phyloP scores from a whole-genome alignment of 2,888 invertebrate species.

The Dendrolimus houi region DNA sequence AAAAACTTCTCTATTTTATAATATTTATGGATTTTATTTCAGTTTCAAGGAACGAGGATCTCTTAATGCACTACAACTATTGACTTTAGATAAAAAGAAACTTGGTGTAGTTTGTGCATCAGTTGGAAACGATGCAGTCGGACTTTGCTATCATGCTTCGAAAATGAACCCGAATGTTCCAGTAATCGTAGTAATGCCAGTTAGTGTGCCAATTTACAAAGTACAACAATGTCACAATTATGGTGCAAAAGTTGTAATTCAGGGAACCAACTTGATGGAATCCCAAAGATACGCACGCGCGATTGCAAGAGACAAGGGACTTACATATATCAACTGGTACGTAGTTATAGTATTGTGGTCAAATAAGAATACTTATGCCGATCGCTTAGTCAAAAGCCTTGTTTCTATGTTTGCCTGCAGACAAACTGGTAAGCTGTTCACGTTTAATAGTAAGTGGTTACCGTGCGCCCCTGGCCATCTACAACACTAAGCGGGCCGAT shows the following conservation, averaged over 20 bases:
- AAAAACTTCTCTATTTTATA: neutral
- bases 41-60: slow-evolving; percentile 86
- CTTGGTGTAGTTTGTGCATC: slow-evolving; percentile 82
- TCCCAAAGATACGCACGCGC: slow-evolving; percentile 77
- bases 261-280: slow-evolving; percentile 78
- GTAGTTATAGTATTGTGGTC: slow-evolving; percentile 4
- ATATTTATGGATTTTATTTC: slow-evolving; percentile 10
- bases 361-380: neutral
- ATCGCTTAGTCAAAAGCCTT: too few species aligned
- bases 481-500: too few species aligned
- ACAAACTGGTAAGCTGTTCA: too few species aligned
- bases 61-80: slow-evolving; percentile 75
- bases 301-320: slow-evolving; percentile 75
- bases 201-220: slow-evolving; percentile 80
- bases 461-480: too few species aligned
- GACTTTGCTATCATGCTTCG: slow-evolving; percentile 79
- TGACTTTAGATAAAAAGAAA: slow-evolving; percentile 74
- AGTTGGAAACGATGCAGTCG: slow-evolving; percentile 83
- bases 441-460: too few species aligned
- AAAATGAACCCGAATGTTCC: slow-evolving; percentile 67
- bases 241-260: slow-evolving; percentile 80
- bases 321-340: slow-evolving; percentile 81
- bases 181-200: slow-evolving; percentile 82
- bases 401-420: too few species aligned
- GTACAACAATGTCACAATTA: slow-evolving; percentile 77